Evolutionary conservation across 1,140 invertebrate genomes (phyloP), one percentile per base, ranked within the genome.

Genomic region (Cotesia chilonis): DNA sequence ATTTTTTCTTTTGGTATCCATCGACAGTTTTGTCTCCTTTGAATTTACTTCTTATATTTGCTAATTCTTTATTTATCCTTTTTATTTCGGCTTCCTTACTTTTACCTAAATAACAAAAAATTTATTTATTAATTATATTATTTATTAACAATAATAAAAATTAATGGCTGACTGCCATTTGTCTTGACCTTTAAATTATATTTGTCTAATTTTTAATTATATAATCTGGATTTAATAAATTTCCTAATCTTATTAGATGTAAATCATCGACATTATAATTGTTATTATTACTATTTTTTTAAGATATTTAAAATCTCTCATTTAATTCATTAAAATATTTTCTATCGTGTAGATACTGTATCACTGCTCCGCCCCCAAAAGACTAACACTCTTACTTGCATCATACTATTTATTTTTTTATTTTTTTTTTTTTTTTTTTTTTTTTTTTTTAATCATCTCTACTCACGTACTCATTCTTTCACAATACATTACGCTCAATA

Each of bases 1-100:
- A 99, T 89, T 99, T 99, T 89, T 99, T 99, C 90, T 99, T 99
- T 84, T 99, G 98, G 87, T 99, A 99, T 17, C 98, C 98, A 90
- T 99, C 98, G 47, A 99, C 88, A 41, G 98, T 99, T 90, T 99
- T 99, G 87, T 99, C 98, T 70, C 98, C 97, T 94, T 99, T 99
- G 84, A 99, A 99, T 90, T 99, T 99, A 82, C 97, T 98, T 75
- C 98, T 89, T 85, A 99, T 99, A 86, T 99, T 99, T 57, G 98
- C 98, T 80, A 99, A 88, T 88, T 99, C 98, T 88, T 99, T 99
- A 86, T 99, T 99, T 85, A 99, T 99, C 84, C 98, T 92, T 87
- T 99, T 99, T 76, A 99, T 95, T 91, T 99, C 98, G 38, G 98
- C 98, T 90, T 99, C 98, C 92, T 99, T 99, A 86, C 98, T 99